Percentiles rank a stretch among this genome's conserved stretches.
These are phyloP conservation scores for Silurus glanis DNA, from an alignment of 2,113 vertebrate species.

Conservation along the genomic window DNA sequence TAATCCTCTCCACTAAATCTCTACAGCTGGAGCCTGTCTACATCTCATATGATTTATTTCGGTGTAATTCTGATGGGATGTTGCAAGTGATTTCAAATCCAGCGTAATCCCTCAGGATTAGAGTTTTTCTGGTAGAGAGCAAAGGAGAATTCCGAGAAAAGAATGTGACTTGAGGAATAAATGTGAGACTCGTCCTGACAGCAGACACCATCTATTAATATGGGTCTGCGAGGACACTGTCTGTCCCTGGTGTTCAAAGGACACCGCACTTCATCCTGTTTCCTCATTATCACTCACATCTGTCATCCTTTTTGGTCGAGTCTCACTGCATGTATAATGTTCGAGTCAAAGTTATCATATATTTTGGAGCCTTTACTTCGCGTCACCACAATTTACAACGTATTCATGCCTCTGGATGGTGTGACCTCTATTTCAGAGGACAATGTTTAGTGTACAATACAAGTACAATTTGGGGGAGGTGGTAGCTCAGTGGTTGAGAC, in stretches of 20 bases:
- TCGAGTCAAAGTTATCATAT: too few species aligned
- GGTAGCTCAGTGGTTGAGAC: too few species aligned
- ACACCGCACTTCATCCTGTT: conserved; percentile 8
- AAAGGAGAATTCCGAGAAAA: neutral
- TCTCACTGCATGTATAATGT: neutral
- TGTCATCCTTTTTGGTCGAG: neutral
- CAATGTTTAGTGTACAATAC: neutral
- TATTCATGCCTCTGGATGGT: neutral
- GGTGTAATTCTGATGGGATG: conserved; percentile 20
- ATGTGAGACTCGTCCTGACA: conserved; percentile 64
- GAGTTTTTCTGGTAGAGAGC: conserved; percentile 13
- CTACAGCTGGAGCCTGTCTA: conserved; percentile 20
- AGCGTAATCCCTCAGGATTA: conserved; percentile 50
- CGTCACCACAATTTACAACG: neutral
- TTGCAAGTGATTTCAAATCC: conserved; percentile 24
- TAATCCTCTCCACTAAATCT: conserved; percentile 16
- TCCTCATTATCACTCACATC: neutral
- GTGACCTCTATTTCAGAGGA: neutral
- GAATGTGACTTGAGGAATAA: conserved; percentile 64
- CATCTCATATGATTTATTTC: conserved; percentile 28
- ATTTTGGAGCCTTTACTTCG: neutral
- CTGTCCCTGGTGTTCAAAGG: conserved; percentile 19
- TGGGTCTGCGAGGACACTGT: neutral
- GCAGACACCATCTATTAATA: conserved; percentile 47
- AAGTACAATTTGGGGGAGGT: neutral